Percentiles rank a stretch among this genome's conserved stretches.
These are phyloP conservation scores for Uromys caudimaculatus DNA, from an alignment of 2,797 vertebrate species.

Conservation along the genomic window DNA sequence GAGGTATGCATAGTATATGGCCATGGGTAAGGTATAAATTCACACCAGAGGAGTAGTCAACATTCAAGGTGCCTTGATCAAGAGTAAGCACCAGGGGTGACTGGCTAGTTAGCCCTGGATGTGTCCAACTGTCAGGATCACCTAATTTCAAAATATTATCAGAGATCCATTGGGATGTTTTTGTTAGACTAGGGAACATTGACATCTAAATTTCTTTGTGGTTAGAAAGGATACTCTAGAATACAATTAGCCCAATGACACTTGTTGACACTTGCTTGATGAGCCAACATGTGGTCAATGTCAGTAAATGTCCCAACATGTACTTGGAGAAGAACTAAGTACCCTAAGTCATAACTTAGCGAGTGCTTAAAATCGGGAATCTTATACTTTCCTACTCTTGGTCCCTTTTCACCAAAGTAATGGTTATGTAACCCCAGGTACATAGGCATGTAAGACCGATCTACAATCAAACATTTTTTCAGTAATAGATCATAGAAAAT, in stretches of 20 bases:
- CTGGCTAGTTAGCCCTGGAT: not conserved
- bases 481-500: not conserved
- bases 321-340: not conserved
- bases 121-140: not conserved
- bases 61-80: not conserved
- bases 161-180: not conserved
- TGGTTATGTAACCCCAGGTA: not conserved
- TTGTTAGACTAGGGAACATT: not conserved
- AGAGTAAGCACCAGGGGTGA: not conserved
- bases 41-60: not conserved
- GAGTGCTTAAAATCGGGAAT: too few relatives aligned
- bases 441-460: not conserved
- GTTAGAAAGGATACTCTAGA: not conserved
- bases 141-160: constrained; percentile 27
- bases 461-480: not conserved
- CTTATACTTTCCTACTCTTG: not conserved
- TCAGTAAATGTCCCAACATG: not conserved
- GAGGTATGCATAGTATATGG: not conserved
- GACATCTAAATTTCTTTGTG: constrained; percentile 32
- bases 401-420: not conserved
- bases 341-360: not conserved
- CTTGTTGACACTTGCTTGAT: not conserved
- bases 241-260: not conserved
- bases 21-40: not conserved
- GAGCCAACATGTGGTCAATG: not conserved